phyloP scores from a whole-genome alignment of 2,797 vertebrate genomes.

The Enteromius mattozi region DNA sequence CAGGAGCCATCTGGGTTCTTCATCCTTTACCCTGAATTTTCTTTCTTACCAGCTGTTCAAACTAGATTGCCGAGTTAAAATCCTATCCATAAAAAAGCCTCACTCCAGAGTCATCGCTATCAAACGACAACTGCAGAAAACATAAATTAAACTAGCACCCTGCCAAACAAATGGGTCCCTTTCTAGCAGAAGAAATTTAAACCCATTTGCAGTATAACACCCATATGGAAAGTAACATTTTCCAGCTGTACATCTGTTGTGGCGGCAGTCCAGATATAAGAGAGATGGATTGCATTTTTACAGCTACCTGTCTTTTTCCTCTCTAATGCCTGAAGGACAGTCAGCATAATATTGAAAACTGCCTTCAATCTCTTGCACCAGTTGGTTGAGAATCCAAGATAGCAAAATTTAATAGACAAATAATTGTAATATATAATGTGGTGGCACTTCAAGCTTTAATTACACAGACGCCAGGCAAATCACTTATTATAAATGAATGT shows the following conservation, averaged over 20 bases:
- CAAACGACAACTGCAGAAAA: conserved; percentile 38
- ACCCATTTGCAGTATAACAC: conserved; percentile 20
- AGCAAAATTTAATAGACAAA: neutral
- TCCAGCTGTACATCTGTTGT: conserved; percentile 35
- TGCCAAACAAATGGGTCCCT: conserved; percentile 22
- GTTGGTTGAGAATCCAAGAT: neutral
- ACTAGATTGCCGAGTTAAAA: conserved; percentile 2
- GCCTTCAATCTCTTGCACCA: neutral
- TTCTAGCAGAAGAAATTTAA: conserved; percentile 9
- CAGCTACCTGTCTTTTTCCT: conserved; percentile 26
- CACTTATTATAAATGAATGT: neutral
- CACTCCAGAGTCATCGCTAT: conserved; percentile 37
- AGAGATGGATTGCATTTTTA: conserved; percentile 27
- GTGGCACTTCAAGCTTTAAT: neutral
- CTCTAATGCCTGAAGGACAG: conserved; percentile 7
- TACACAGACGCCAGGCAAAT: neutral
- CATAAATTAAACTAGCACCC: conserved; percentile 22
- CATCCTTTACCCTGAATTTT: neutral
- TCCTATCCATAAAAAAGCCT: conserved; percentile 19
- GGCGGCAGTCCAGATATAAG: conserved; percentile 18
- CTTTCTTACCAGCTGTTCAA: conserved; percentile 32
- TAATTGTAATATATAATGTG: neutral
- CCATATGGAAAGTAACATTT: conserved; percentile 10
- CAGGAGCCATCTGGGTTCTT: conserved; percentile 28
- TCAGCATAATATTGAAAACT: neutral